Base-by-base conservation (phyloP, 2,797 vertebrate species). In the Falco peregrinus region DNA sequence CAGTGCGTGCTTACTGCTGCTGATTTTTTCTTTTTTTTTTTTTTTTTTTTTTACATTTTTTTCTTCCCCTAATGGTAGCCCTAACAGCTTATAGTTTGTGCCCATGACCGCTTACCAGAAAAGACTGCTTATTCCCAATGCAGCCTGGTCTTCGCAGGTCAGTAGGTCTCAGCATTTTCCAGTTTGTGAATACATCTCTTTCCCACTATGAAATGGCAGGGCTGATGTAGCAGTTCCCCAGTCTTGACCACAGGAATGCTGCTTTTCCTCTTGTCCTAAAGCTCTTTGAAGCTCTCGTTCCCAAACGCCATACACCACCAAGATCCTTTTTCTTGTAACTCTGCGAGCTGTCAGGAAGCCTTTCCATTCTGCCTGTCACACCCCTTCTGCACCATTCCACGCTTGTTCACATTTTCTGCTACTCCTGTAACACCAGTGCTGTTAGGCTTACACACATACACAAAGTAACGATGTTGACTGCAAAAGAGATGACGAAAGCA, bases 81-180 rank as follows among this genome's bases (percentile, higher is more conserved):
- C 5, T 35, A 16, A 1, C 12, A 4, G 41, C 11, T 31, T 7
- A 0, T 3, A 8, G 43, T 6, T 19, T 3, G 37, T 31, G 1
- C 13, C 16, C 5, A 0, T 0, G 60, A 7, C 51, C 45, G 0
- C 39, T 3, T 3, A 5, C 3, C 35, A 21, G 6, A 7, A n/a
- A 11, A 33, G 16, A 3, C n/a, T 0, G 5, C 3, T 20, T 7
- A 5, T 6, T 17, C 35, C 15, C 5, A 3, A 6, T 7, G 2
- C 0, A 31, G 19, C 33, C 26, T 25, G 2, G 11, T 19, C 28
- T 18, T 6, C 11, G 25, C 45, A 1, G 20, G 17, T 31, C 9
- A 3, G n/a, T 22, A 13, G 33, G 16, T 59, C 35, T 25, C 54
- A 1, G 33, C 28, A 1, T 45, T 35, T 20, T 28, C 53, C 28